Evolutionary conservation across 2,888 invertebrate species (phyloP).

Genomic region (Lasioglossum villosulum): DNA sequence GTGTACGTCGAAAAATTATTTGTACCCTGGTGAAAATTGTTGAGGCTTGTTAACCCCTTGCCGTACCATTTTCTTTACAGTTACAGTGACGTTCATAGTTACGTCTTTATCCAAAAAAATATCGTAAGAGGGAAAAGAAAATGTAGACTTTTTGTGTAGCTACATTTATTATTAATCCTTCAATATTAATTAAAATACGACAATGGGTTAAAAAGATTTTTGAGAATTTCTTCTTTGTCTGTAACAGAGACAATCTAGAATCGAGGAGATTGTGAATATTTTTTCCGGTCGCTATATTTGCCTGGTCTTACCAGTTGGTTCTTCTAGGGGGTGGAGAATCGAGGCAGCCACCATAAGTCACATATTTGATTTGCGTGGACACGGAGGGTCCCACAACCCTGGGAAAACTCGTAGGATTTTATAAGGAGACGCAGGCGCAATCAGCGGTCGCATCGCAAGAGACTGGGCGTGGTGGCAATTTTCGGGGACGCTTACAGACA

Average conservation of each 20-base stretch:
- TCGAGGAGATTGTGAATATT: not conserved
- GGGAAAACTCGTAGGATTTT: slow-evolving; percentile 34
- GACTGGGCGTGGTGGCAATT: slow-evolving; percentile 71
- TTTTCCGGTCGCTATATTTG: not conserved
- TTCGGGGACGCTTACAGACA: slow-evolving; percentile 56
- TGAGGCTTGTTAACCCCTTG: not conserved
- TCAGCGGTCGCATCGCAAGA: slow-evolving; percentile 49
- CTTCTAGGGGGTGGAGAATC: not conserved
- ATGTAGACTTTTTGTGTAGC: no score
- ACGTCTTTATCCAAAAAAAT: no score
- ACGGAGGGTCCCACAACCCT: not conserved
- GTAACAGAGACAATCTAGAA: not conserved
- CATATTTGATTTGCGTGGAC: slow-evolving; percentile 33
- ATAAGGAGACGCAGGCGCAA: slow-evolving; percentile 45
- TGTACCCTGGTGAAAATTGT: not conserved
- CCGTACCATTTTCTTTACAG: no score
- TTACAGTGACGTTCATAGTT: no score
- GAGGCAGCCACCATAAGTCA: not conserved
- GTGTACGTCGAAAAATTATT: not conserved
- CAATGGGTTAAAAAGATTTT: not conserved
- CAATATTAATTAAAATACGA: no score
- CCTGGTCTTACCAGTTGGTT: not conserved
- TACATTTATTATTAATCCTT: no score
- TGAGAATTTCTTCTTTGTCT: not conserved
- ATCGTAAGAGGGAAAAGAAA: no score